Evolutionary conservation across 2,113 vertebrate species (phyloP).

Genomic region (Larimichthys crocea): DNA sequence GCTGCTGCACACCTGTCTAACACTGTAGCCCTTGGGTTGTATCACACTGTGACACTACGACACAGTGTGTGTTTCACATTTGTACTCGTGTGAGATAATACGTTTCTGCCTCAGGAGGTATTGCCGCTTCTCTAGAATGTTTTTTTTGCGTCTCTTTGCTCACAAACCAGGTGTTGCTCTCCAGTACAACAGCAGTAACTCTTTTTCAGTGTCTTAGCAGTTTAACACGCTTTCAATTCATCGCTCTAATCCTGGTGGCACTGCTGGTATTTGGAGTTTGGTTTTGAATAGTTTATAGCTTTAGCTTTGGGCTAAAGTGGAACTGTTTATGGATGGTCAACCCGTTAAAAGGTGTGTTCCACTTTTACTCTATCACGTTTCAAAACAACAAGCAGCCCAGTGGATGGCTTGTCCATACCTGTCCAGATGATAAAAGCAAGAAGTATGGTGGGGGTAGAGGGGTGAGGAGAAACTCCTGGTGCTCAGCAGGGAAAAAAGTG

Average conservation of each 20-base stretch:
- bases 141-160: not conserved
- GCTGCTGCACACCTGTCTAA: conserved; percentile 79
- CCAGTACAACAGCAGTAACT: not conserved
- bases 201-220: not conserved
- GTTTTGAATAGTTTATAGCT: conserved; percentile 31
- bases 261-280: conserved; percentile 19
- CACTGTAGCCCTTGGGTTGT: conserved; percentile 66
- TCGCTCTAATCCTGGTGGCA: conserved; percentile 29
- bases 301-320: conserved; percentile 13
- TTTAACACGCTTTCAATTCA: conserved; percentile 12
- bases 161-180: conserved; percentile 52
- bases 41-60: conserved; percentile 41
- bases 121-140: conserved; percentile 23
- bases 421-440: conserved; percentile 77
- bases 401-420: conserved; percentile 77
- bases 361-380: conserved; percentile 75
- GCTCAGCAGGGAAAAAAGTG: conserved; percentile 45
- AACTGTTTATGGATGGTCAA: conserved; percentile 65
- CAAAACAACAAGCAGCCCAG: conserved; percentile 79
- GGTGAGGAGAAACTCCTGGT: conserved; percentile 42
- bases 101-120: conserved; percentile 14
- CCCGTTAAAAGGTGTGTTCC: conserved; percentile 52
- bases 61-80: conserved; percentile 49
- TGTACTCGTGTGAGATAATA: conserved; percentile 36
- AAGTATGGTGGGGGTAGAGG: not conserved